phyloP scores from a whole-genome alignment of 2,888 invertebrate genomes.

The Globia sparganii region DNA sequence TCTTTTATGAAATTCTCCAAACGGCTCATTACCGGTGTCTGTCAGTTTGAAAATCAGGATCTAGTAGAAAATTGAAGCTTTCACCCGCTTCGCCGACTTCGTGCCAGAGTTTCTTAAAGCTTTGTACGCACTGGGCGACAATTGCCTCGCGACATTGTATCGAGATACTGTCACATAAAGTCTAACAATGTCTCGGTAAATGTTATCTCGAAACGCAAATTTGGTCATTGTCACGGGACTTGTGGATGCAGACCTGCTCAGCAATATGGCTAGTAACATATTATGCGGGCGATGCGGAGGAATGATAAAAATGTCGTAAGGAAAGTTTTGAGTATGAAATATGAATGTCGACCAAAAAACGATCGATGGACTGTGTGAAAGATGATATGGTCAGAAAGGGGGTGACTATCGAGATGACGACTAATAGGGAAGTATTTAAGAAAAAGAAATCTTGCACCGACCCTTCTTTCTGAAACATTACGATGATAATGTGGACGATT shows the following conservation, averaged over 20 bases:
- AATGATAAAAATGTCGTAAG: not conserved
- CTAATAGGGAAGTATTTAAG: too few species aligned
- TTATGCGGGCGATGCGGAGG: not conserved
- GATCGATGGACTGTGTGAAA: not conserved
- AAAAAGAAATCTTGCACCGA: not conserved
- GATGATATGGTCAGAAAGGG: not conserved
- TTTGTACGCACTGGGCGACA: not conserved
- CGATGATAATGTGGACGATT: not conserved
- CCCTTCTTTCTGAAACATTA: not conserved
- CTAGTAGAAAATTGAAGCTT: conserved; percentile 58
- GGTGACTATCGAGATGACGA: not conserved
- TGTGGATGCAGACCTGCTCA: not conserved
- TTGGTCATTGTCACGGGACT: not conserved
- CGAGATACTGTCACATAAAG: not conserved
- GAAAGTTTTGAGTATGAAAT: not conserved
- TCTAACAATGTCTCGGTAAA: not conserved
- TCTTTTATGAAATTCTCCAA: conserved; percentile 41
- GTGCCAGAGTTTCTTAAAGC: conserved; percentile 28
- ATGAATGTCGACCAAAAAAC: not conserved
- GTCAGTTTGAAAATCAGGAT: conserved; percentile 47
- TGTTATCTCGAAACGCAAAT: not conserved
- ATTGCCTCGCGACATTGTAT: not conserved
- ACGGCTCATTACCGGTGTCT: conserved; percentile 45
- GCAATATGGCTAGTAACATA: not conserved
- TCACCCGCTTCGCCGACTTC: conserved; percentile 10